These are phyloP conservation scores for Cygnus olor DNA, from an alignment of 2,797 vertebrate genomes.

Conservation along the genomic window DNA sequence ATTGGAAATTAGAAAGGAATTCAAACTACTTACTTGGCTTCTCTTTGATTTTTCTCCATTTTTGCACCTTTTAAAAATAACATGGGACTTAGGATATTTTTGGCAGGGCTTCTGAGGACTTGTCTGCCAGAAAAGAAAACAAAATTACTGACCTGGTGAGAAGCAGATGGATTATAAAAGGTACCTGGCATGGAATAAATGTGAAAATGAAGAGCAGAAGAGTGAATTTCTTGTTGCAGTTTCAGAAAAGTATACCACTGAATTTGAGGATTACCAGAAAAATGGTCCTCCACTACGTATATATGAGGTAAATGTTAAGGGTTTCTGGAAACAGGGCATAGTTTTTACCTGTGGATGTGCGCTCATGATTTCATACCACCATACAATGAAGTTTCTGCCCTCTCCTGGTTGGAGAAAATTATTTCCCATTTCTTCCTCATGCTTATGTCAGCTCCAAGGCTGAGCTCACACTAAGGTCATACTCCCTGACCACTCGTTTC, in stretches of 20 bases:
- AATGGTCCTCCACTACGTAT: neutral
- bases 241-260: constrained; percentile 13
- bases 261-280: constrained; percentile 23
- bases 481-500: neutral
- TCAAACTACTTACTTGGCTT: constrained; percentile 33
- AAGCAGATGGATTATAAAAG: constrained; percentile 60
- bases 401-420: constrained; percentile 6
- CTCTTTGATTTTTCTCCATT: constrained; percentile 34
- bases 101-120: constrained; percentile 48
- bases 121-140: constrained; percentile 49
- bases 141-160: constrained; percentile 43
- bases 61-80: constrained; percentile 52
- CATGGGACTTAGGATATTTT: neutral
- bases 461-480: neutral
- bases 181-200: constrained; percentile 7
- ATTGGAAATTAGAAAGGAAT: constrained; percentile 25
- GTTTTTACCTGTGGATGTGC: neutral
- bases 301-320: neutral
- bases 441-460: neutral
- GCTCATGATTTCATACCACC: neutral
- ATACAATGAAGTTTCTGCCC: constrained; percentile 24
- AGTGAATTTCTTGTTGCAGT: constrained; percentile 7
- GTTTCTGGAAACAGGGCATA: neutral
- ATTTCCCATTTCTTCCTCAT: neutral
- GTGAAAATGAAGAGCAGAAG: constrained; percentile 56